Conservation (phyloP, 2,113 vertebrate genomes). For the Crotalus tigris region DNA sequence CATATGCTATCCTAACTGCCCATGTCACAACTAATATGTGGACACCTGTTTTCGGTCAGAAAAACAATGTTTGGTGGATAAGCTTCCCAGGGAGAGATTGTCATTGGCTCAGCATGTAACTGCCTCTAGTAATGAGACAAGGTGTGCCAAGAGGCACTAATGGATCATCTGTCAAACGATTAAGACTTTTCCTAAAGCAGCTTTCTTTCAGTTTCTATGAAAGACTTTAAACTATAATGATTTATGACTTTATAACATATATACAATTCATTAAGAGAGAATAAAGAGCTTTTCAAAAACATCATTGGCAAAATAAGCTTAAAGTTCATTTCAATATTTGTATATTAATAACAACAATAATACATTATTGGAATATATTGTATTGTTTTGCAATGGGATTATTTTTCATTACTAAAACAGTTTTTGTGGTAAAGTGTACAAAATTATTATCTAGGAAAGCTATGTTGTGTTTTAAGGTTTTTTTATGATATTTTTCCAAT, state of each 20-base stretch:
- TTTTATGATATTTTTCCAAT: neutral
- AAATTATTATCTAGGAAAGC: neutral
- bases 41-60: neutral
- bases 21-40: neutral
- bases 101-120: constrained; percentile 32
- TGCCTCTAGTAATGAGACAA: neutral
- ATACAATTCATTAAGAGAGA: neutral
- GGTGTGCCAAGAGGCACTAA: constrained; percentile 5
- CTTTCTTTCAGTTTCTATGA: neutral
- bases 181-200: neutral
- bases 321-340: neutral
- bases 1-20: constrained; percentile 23
- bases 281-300: neutral
- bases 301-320: neutral
- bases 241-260: neutral
- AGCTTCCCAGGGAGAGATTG: constrained; percentile 39
- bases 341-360: neutral
- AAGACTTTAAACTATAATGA: neutral
- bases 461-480: neutral
- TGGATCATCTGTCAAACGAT: neutral
- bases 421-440: neutral
- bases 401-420: neutral
- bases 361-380: neutral
- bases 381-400: neutral
- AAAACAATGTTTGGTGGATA: neutral